Evolutionary conservation across 2,888 invertebrate species (phyloP), one percentile per base, ranked within the genome.

Genomic region (Catocala fraxini): DNA sequence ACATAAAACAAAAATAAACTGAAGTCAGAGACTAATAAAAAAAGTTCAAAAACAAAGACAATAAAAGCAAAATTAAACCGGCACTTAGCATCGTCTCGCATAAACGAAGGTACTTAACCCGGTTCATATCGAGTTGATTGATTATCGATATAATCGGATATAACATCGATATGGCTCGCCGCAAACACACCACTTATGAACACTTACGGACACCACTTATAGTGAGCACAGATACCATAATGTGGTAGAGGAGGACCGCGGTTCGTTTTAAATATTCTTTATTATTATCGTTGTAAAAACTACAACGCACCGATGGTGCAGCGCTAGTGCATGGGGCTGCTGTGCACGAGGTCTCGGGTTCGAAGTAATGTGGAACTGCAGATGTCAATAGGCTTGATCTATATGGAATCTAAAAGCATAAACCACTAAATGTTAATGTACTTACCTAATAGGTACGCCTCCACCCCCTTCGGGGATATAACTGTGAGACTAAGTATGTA

Each of bases 131-230:
- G 66, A 76, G 62, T 56, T 76, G 75, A 75, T 75, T 76, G 75
- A 73, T 67, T 73, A 77, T 73, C 70, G 70, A 71, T 77, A 71
- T 56, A 58, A 76, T 69, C 65, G 68, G 60, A 65, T 69, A 59
- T 60, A 63, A 59, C 71, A 72, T 71, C 65, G 72, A 75, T 70
- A 71, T 68, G 59, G 67, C 54, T 59, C 64, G 68, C 78, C 79
- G 70, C 77, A 77, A 79, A 79, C 77, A 79, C 68, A 54, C 73
- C 79, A 77, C 79, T 79, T 79, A 79, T 65, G 42, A 66, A 74
- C 80, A 79, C 79, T 79, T 80, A 69, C 63, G 51, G 54, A 35
- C 12, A 73, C 77, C 75, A 75, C 75, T 75, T 77, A 77, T 51
- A 65, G 52, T 47, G 0, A 0, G 9, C 45, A 39, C 42, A 74